Conservation (phyloP, 2,797 vertebrate species). For the Xyrichtys novacula region DNA sequence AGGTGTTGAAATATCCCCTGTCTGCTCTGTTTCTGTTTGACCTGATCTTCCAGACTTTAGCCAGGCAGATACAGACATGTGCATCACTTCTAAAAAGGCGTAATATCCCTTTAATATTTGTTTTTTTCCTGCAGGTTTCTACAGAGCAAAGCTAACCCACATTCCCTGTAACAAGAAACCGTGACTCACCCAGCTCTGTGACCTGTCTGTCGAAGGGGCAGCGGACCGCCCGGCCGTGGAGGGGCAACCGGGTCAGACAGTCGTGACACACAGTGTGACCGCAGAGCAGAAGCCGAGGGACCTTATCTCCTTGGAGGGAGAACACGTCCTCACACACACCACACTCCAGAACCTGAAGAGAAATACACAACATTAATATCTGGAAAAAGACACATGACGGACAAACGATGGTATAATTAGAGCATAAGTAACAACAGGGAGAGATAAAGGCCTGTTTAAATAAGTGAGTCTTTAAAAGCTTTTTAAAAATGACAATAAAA, state of each 20-base stretch:
- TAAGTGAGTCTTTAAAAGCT: no score
- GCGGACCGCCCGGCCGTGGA: constrained; percentile 94
- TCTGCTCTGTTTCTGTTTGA: background rate
- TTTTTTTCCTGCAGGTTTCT: background rate
- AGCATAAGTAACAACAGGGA: no score
- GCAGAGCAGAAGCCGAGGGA: constrained; percentile 95
- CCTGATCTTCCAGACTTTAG: background rate
- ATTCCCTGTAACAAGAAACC: background rate
- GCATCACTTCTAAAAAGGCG: background rate
- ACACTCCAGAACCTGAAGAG: constrained; percentile 90
- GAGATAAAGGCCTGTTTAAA: no score
- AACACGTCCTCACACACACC: constrained; percentile 99
- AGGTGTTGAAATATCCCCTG: no score
- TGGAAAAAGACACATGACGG: background rate
- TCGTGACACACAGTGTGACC: constrained; percentile 98
- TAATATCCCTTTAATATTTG: background rate
- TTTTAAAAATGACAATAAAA: no score
- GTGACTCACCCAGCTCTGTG: constrained; percentile 92
- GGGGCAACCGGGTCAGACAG: constrained; percentile 94
- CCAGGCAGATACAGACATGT: background rate
- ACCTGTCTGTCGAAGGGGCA: constrained; percentile 98
- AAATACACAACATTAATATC: background rate
- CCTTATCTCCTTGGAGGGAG: constrained; percentile 97
- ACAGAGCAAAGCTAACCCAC: no score
- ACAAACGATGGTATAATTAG: no score